Evolutionary conservation across 2,888 invertebrate species (phyloP).

Genomic region (Eubasilissa splendida): DNA sequence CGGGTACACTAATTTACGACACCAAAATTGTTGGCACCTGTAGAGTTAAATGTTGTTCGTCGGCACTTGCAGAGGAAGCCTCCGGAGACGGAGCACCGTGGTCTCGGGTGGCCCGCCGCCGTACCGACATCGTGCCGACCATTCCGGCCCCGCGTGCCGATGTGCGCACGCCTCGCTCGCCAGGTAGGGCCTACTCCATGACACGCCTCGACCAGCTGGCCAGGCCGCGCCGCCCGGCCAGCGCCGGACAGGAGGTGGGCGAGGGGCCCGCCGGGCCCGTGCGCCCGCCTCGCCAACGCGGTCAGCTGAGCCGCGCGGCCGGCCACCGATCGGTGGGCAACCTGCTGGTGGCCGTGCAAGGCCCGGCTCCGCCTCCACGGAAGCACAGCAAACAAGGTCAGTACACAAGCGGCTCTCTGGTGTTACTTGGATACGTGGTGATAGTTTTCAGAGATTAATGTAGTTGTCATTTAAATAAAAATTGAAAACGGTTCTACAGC

Average conservation of each 20-base stretch:
- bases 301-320: constrained; percentile 46
- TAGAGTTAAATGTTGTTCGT: too few species aligned
- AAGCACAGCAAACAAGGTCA: not conserved
- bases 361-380: constrained; percentile 60
- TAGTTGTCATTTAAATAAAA: too few species aligned
- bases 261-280: constrained; percentile 61
- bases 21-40: too few species aligned
- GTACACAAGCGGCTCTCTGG: constrained; percentile 43
- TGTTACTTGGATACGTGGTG: constrained; percentile 37
- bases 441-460: too few species aligned
- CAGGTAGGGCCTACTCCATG: constrained; percentile 95
- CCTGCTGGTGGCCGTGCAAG: constrained; percentile 55
- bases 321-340: constrained; percentile 59
- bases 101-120: constrained; percentile 86
- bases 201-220: constrained; percentile 91
- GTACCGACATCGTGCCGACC: constrained; percentile 93
- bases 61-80: constrained; percentile 49
- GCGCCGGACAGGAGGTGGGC: constrained; percentile 59
- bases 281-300: constrained; percentile 64
- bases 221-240: constrained; percentile 75
- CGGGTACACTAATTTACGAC: too few species aligned
- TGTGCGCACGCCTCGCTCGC: constrained; percentile 60
- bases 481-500: too few species aligned
- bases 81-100: constrained; percentile 71
- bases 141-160: constrained; percentile 72